These are phyloP conservation scores for Carassius gibelio DNA, from an alignment of 2,113 vertebrate genomes.

Conservation along the genomic window DNA sequence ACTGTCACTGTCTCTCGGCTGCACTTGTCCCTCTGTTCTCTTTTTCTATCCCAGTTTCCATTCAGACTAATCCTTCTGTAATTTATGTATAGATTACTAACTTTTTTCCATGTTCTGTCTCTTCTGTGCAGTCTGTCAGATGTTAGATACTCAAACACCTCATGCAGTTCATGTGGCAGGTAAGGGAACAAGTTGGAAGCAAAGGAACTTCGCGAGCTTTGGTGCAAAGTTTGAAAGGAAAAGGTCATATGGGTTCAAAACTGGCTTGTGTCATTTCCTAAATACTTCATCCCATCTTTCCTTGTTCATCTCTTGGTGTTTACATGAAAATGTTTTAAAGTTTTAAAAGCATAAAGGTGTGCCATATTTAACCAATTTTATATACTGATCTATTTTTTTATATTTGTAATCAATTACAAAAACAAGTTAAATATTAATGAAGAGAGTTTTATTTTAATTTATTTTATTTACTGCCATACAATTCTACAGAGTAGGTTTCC, in stretches of 20 bases:
- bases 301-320: background rate
- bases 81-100: conserved; percentile 52
- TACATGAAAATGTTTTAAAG: background rate
- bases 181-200: conserved; percentile 60
- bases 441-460: background rate
- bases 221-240: background rate
- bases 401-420: background rate
- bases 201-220: background rate
- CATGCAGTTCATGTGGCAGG: conserved; percentile 75
- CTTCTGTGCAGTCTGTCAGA: conserved; percentile 74
- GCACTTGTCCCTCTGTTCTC: conserved; percentile 41
- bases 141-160: conserved; percentile 66
- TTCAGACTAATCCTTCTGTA: conserved; percentile 49
- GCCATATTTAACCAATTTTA: background rate
- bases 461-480: background rate
- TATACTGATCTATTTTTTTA: background rate
- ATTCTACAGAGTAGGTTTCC: background rate
- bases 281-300: background rate
- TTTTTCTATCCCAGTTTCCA: conserved; percentile 18
- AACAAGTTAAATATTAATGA: background rate
- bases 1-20: conserved; percentile 53
- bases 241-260: background rate
- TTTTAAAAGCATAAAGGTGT: background rate
- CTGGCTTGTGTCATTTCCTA: background rate
- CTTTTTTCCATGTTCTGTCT: conserved; percentile 57